Evolutionary conservation across 2,113 vertebrate species (phyloP), one percentile per base, ranked within the genome.

Genomic region (Hippocampus mohnikei): DNA sequence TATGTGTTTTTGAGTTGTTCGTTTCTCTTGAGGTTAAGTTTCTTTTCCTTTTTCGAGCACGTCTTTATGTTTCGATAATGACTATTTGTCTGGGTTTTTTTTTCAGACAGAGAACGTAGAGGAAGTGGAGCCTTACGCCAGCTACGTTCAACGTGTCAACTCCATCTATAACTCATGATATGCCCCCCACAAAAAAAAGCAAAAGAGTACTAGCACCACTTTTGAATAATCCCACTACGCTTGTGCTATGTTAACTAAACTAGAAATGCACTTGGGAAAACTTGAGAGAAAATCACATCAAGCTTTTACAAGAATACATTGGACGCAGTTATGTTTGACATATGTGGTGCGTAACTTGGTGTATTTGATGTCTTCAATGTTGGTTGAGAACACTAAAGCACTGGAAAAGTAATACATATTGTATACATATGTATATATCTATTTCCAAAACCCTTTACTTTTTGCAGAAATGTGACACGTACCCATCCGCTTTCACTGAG

Each of bases 101-200:
- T 66, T 58, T 58, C 76, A 90, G 86, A 52, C 8, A 21, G 82
- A 84, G 67, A 84, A 91, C 23, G 86, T 88, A 61, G 93, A 93
- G 74, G 91, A 93, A 48, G 84, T 92, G 50, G 87, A 93, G 61
- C 91, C 91, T 0, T 92, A 93, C 10, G 91, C 88, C 50, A 91
- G 89, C 74, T 94, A 93, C 7, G 60, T 92, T 73, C 92, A 94
- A 72, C 88, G 92, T 66, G 89, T 89, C 20, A 94, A 94, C 88
- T 91, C 91, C 33, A 92, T 94, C 73, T 94, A 94, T 76, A 92
- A 91, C 84, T 93, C 84, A 58, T 67, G 64, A 66, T 8, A 10
- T 44, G 21, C 0, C 8, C 13, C 29, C 16, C 3, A 5, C 16
- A 16, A 61, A 13, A 27, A n/a, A 48, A 25, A 33, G 82, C 66